Evolutionary conservation across 2,888 invertebrate genomes (phyloP).

Genomic region (Catonia carolina): DNA sequence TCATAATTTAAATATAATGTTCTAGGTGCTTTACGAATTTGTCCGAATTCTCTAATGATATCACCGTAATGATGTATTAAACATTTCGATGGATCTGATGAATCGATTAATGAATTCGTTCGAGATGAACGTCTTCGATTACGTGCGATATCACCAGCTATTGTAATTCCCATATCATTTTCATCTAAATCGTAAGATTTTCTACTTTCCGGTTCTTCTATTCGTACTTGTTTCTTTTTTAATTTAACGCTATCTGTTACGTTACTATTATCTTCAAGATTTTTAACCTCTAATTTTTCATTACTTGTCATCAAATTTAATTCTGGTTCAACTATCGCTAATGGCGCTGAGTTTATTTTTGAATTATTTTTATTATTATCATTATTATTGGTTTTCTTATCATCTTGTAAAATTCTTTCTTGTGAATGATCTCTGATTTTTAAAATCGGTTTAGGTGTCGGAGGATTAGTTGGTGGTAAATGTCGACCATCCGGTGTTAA

Average conservation of each 20-base stretch:
- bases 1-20: constrained; percentile 56
- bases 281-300: neutral
- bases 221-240: constrained; percentile 33
- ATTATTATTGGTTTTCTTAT: neutral
- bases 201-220: constrained; percentile 32
- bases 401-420: constrained; percentile 10
- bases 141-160: constrained; percentile 37
- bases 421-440: constrained; percentile 46
- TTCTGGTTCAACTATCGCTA: constrained; percentile 20
- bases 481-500: constrained; percentile 17
- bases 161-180: constrained; percentile 41
- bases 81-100: constrained; percentile 58
- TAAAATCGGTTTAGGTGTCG: constrained; percentile 71
- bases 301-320: constrained; percentile 15
- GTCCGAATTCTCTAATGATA: constrained; percentile 65
- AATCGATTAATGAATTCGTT: constrained; percentile 36
- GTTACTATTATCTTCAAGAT: constrained; percentile 22
- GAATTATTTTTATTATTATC: neutral
- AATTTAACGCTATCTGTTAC: constrained; percentile 9
- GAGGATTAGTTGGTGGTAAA: constrained; percentile 37
- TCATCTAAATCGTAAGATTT: constrained; percentile 39
- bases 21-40: constrained; percentile 46
- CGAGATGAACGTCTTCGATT: constrained; percentile 31
- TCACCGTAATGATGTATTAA: constrained; percentile 75
- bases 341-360: constrained; percentile 13